phyloP scores from a whole-genome alignment of 2,888 invertebrate genomes.

The Leptogaster cylindrica region DNA sequence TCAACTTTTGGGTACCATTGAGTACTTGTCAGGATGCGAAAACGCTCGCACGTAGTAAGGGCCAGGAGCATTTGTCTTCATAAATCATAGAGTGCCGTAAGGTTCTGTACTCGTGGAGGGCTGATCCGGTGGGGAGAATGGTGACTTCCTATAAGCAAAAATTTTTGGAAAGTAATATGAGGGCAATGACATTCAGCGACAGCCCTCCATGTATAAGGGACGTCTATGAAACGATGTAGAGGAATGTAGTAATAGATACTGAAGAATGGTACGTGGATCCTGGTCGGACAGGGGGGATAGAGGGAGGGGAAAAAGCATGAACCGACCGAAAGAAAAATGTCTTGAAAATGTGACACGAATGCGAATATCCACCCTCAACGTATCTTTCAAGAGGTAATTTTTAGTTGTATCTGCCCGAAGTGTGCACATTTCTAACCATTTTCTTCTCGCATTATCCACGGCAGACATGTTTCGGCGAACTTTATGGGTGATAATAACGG shows the following conservation, averaged over 20 bases:
- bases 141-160: slow-evolving; percentile 32
- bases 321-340: slow-evolving; percentile 37
- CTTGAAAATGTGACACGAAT: slow-evolving; percentile 42
- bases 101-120: slow-evolving; percentile 4
- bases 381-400: too few relatives aligned
- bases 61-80: slow-evolving; percentile 41
- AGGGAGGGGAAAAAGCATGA: background rate
- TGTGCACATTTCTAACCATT: too few relatives aligned
- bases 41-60: slow-evolving; percentile 30
- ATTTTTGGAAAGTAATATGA: slow-evolving; percentile 35
- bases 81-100: slow-evolving; percentile 38
- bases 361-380: too few relatives aligned
- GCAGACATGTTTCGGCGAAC: too few relatives aligned
- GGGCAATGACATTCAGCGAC: slow-evolving; percentile 26
- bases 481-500: too few relatives aligned
- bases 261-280: background rate
- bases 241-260: slow-evolving; percentile 8
- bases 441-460: too few relatives aligned
- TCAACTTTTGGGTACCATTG: slow-evolving; percentile 36
- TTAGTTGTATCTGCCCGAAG: too few relatives aligned
- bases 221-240: background rate
- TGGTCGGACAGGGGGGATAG: background rate
- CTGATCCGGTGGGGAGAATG: slow-evolving; percentile 1
- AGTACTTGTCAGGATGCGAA: slow-evolving; percentile 29
- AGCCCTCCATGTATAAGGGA: background rate